Percentiles rank a stretch among this genome's conserved stretches.
phyloP scores from a whole-genome alignment of 2,888 invertebrate species.

The Cataglyphis rosenhaueri region DNA sequence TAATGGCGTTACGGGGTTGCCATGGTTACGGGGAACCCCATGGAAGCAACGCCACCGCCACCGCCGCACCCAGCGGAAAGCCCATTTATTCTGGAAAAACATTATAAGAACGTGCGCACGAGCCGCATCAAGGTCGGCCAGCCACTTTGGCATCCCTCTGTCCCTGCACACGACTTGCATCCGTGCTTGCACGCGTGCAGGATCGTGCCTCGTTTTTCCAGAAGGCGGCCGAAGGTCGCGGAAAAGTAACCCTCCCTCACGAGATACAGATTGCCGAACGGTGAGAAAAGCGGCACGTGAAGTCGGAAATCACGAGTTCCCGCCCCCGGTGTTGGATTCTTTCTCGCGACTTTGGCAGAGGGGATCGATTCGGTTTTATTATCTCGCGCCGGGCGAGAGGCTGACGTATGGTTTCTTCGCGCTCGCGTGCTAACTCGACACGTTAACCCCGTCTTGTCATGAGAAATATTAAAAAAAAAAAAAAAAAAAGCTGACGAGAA shows the following conservation, averaged over 20 bases:
- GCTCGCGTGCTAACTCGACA: background rate
- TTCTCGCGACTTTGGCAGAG: slow-evolving; percentile 40
- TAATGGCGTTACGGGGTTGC: slow-evolving; percentile 85
- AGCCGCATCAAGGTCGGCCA: slow-evolving; percentile 42
- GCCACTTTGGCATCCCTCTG: slow-evolving; percentile 56
- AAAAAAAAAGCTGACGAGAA: background rate
- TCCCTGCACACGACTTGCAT: slow-evolving; percentile 2
- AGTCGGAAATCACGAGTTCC: slow-evolving; percentile 78
- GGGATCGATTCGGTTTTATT: slow-evolving; percentile 69
- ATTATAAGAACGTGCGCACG: slow-evolving; percentile 81
- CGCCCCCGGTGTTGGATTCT: slow-evolving; percentile 55
- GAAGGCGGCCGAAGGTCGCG: background rate
- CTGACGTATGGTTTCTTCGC: slow-evolving; percentile 43
- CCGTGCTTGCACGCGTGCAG: background rate
- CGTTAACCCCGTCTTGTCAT: background rate
- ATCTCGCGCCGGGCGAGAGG: slow-evolving; percentile 63
- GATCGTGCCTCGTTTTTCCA: background rate
- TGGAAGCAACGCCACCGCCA: slow-evolving; percentile 78
- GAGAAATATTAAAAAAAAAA: background rate
- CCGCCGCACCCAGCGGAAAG: slow-evolving; percentile 80
- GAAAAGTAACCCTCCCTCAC: slow-evolving; percentile 31
- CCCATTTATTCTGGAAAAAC: slow-evolving; percentile 85
- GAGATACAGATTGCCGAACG: slow-evolving; percentile 53
- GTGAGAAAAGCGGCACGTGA: slow-evolving; percentile 79
- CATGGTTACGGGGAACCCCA: slow-evolving; percentile 83